Evolutionary conservation across 2,888 invertebrate genomes (phyloP), one percentile per base, ranked within the genome.

Genomic region (Aporophyla lueneburgensis): DNA sequence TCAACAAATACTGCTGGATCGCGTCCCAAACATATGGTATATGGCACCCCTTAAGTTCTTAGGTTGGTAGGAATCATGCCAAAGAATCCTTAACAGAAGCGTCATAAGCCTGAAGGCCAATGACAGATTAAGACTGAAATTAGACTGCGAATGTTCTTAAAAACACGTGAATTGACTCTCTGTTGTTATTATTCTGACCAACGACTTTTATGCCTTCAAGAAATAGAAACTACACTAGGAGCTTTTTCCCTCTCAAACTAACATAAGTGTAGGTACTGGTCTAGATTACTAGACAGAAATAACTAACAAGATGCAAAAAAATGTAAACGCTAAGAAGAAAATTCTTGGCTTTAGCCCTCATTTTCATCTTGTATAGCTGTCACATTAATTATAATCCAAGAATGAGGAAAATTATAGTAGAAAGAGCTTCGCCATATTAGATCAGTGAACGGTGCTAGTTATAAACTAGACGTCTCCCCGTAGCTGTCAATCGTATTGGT

Each of bases 401-500:
- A 46, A 66, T 71, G 43, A 83, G 54, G 49, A 40, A 78, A 70
- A 82, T 74, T 66, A 71, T 46, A 67, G 80, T 67, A 67, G 56
- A 61, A 58, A 61, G 33, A 27, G 40, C 43, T 19, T 9, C 49
- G 40, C 53, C 61, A 71, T 71, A 76, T 73, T 65, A 24, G 77
- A 58, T 65, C 58, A 68, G 67, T 24, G 54, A 76, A 81, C 81
- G 81, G 81, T 76, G 40, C 40, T 24, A 24, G 51, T 51, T 56
- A 43, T 54, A 56, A 62, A 54, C 58, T 53, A 40, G 68, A 59
- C 62, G 56, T 40, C 6, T 33, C 9, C 9, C 19, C 27, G 49
- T 81, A 71, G 56, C 59, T 71, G 80, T 61, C 62, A 70, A 67
- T 58, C 27, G 33, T 49, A 70, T 84, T 72, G 69, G 77, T 74